Evolutionary conservation across 2,888 invertebrate species (phyloP).

Genomic region (Pachymerium ferrugineum): DNA sequence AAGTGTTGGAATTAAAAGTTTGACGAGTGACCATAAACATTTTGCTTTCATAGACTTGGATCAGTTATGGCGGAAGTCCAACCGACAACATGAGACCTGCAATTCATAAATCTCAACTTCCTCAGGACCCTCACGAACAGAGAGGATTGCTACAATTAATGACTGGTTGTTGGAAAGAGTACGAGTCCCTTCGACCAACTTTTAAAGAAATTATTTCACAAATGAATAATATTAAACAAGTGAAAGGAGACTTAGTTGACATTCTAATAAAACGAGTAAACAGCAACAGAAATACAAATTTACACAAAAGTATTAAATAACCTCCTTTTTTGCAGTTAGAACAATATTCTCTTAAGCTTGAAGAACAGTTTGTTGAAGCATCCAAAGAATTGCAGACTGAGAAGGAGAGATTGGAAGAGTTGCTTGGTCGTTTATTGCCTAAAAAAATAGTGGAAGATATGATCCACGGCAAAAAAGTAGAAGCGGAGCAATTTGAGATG

Average conservation of each 20-base stretch:
- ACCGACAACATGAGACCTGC: not conserved
- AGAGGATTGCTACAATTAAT: slow-evolving; percentile 23
- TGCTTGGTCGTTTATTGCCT: slow-evolving; percentile 26
- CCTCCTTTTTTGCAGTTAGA: slow-evolving; percentile 26
- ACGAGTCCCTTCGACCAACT: not conserved
- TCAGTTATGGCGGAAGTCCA: not conserved
- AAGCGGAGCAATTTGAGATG: slow-evolving; percentile 30
- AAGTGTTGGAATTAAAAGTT: not conserved
- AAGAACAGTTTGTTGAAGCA: slow-evolving; percentile 31
- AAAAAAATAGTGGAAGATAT: slow-evolving; percentile 31
- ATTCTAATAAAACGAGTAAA: slow-evolving; percentile 29
- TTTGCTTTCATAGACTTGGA: not conserved
- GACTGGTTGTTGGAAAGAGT: slow-evolving; percentile 25
- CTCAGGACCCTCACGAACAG: not conserved
- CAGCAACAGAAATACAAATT: not conserved
- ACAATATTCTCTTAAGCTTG: slow-evolving; percentile 18
- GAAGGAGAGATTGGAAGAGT: slow-evolving; percentile 20
- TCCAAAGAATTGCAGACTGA: slow-evolving; percentile 28
- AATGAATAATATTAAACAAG: not conserved
- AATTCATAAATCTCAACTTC: not conserved
- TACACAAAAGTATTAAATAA: no score
- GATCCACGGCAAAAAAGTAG: slow-evolving; percentile 29
- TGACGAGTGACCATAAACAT: not conserved
- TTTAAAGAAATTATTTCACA: not conserved
- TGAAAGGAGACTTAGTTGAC: slow-evolving; percentile 31